Percentiles rank a stretch among this genome's conserved stretches.
Evolutionary conservation across 2,113 vertebrate genomes (phyloP).

Genomic region (Aphyosemion australe): DNA sequence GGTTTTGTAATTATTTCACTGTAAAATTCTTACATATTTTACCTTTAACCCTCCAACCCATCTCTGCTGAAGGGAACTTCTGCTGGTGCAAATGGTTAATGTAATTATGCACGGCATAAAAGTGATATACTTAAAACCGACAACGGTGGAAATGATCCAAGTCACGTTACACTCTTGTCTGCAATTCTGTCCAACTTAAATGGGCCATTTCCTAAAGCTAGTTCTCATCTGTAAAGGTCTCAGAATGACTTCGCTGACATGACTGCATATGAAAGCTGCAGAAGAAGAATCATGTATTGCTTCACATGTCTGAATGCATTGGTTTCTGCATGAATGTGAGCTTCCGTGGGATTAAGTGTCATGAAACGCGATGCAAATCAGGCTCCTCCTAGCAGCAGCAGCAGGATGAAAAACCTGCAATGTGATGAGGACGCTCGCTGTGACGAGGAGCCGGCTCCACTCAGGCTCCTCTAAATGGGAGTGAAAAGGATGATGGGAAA

Average conservation of each 20-base stretch:
- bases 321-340: constrained; percentile 3
- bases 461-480: constrained; percentile 57
- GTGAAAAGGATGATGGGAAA: constrained; percentile 62
- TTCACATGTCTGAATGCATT: constrained; percentile 23
- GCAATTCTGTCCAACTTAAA: constrained; percentile 3
- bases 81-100: not conserved
- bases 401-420: constrained; percentile 45
- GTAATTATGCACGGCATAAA: no score
- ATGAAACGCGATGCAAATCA: constrained; percentile 29
- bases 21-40: no score
- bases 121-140: not conserved
- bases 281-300: constrained; percentile 27
- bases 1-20: no score
- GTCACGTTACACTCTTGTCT: not conserved
- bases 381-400: constrained; percentile 47
- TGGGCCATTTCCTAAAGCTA: constrained; percentile 9
- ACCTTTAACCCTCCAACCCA: not conserved
- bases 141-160: constrained; percentile 4
- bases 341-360: not conserved
- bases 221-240: constrained; percentile 16
- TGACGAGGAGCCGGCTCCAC: constrained; percentile 39
- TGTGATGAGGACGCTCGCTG: constrained; percentile 49
- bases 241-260: constrained; percentile 17
- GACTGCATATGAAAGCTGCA: constrained; percentile 17
- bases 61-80: not conserved